Evolutionary conservation across 92 coral and sea anemone genomes (phyloP).

Genomic region (Micromussa lordhowensis): DNA sequence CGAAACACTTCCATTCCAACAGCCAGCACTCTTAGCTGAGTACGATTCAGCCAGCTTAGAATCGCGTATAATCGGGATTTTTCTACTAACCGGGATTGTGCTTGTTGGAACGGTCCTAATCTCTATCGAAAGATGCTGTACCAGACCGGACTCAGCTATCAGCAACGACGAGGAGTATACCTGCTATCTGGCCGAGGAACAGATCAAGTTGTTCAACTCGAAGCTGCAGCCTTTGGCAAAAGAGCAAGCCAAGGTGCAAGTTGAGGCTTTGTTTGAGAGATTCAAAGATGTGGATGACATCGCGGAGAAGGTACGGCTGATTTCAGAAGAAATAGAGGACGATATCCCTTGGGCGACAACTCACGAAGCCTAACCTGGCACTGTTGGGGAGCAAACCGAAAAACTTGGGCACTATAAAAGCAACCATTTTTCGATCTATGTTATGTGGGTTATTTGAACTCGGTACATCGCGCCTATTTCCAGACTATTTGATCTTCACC

Average conservation of each 20-base stretch:
- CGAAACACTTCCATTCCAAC: neutral
- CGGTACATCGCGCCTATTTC: no score
- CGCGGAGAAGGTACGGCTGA: conserved; percentile 8
- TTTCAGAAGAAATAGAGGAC: conserved; percentile 5
- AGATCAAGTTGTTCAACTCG: conserved; percentile 30
- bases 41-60: conserved; percentile 14
- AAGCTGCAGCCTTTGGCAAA: conserved; percentile 33
- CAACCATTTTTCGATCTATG: no score
- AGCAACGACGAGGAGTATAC: neutral
- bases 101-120: conserved; percentile 20
- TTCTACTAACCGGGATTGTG: neutral
- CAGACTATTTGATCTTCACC: no score
- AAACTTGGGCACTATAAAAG: no score
- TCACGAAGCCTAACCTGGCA: neutral
- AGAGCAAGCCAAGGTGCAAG: conserved; percentile 20
- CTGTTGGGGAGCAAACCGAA: no score
- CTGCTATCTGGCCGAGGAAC: conserved; percentile 13
- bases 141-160: conserved; percentile 5
- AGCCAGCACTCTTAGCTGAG: conserved; percentile 1
- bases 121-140: conserved; percentile 30
- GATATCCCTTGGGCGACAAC: conserved; percentile 16
- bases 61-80: conserved; percentile 27
- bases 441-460: no score
- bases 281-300: conserved; percentile 6
- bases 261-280: conserved; percentile 37